phyloP scores from a whole-genome alignment of 2,113 vertebrate genomes.

The Oreochromis tanganicae region DNA sequence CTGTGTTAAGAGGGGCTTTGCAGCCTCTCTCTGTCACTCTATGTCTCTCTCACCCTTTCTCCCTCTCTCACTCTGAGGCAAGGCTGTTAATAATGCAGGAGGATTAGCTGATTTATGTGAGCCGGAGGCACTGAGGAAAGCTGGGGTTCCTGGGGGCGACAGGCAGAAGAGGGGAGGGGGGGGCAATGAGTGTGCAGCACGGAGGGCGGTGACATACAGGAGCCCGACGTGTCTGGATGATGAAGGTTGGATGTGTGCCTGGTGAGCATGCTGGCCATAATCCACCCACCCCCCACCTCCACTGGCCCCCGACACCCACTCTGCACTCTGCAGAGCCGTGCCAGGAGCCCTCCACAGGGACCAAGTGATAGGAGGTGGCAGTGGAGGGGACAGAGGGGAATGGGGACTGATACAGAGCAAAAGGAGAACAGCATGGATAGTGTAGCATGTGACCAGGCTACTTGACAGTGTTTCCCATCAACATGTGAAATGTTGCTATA shows the following conservation, averaged over 20 bases:
- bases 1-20: conserved; percentile 32
- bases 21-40: conserved; percentile 35
- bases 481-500: not conserved
- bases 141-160: conserved; percentile 50
- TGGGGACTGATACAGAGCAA: not conserved
- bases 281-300: not conserved
- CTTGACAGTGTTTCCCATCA: not conserved
- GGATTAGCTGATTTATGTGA: conserved; percentile 68
- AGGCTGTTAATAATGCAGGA: conserved; percentile 69
- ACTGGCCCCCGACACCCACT: not conserved
- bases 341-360: conserved; percentile 26
- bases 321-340: not conserved
- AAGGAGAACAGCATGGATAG: not conserved
- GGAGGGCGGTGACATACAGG: conserved; percentile 27
- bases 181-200: conserved; percentile 14
- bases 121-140: conserved; percentile 45
- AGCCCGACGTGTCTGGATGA: conserved; percentile 41
- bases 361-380: conserved; percentile 37
- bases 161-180: conserved; percentile 17
- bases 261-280: conserved; percentile 18
- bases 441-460: not conserved
- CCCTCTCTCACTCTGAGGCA: conserved; percentile 30
- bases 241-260: conserved; percentile 41
- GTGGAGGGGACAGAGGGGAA: not conserved
- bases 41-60: conserved; percentile 29